These are phyloP conservation scores for Scotopteryx bipunctaria DNA, from an alignment of 2,888 invertebrate genomes.

Conservation along the genomic window DNA sequence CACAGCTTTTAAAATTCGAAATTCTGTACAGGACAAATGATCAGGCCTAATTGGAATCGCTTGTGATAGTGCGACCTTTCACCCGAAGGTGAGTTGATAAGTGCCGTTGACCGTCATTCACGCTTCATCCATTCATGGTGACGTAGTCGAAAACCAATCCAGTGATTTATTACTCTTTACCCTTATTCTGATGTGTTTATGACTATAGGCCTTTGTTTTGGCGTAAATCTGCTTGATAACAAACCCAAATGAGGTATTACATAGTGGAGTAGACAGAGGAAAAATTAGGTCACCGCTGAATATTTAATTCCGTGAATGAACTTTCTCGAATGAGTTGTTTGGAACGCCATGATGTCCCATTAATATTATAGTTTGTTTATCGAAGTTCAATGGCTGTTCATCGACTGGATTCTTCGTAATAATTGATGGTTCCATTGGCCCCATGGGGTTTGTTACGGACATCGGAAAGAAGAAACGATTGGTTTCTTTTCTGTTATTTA, in stretches of 20 bases:
- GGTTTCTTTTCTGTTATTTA: constrained; percentile 17
- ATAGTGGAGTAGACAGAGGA: constrained; percentile 18
- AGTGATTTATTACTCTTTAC: constrained; percentile 47
- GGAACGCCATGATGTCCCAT: constrained; percentile 44
- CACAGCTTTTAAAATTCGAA: constrained; percentile 54
- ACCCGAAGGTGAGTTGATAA: constrained; percentile 53
- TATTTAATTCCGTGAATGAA: constrained; percentile 44
- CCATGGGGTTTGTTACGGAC: not conserved
- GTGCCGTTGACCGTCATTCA: constrained; percentile 45
- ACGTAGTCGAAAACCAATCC: constrained; percentile 55
- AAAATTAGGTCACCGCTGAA: constrained; percentile 45
- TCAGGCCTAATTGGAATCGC: constrained; percentile 55
- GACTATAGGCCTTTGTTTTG: constrained; percentile 34
- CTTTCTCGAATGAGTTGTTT: constrained; percentile 65
- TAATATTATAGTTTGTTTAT: constrained; percentile 34
- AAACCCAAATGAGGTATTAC: constrained; percentile 7
- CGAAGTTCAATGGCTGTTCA: constrained; percentile 19
- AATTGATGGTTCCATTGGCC: constrained; percentile 3
- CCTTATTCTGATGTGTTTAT: constrained; percentile 43
- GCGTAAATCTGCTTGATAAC: constrained; percentile 3
- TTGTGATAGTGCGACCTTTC: constrained; percentile 34
- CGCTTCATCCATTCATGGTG: constrained; percentile 56
- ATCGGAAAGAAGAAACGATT: not conserved
- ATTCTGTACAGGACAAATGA: constrained; percentile 50
- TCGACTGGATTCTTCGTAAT: constrained; percentile 1